Evolutionary conservation across 2,888 invertebrate species (phyloP), one percentile per base, ranked within the genome.

Genomic region (Colletes collaris): DNA sequence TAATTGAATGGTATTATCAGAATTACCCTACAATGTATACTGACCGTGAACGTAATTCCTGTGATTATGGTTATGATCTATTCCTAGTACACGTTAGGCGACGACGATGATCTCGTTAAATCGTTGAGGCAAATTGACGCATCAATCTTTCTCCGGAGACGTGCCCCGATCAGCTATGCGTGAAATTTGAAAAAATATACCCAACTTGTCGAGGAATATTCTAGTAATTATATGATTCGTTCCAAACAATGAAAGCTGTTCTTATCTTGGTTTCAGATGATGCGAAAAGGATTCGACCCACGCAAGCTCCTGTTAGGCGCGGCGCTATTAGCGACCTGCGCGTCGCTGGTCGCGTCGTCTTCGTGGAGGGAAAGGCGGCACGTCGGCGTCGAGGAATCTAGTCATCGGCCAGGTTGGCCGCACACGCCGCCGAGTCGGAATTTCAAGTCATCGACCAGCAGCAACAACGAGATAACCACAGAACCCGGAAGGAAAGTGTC

Each of bases 401-500:
- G 87, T 86, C 87, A 88, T 68, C 77, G 69, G 4, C 78, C 67
- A 50, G 67, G 59, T 27, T 79, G 62, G 35, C 70, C 53, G 49
- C 59, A 77, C 35, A 59, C 59, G 37, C 11, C 62, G n/a, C 50
- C 50, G 11, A 66, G 37, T 19, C 46, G 71, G 19, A 50, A 60
- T 35, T 73, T 68, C 62, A 85, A 85, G 67, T 79, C 81, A 40
- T 73, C 84, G 66, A 85, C 69, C 46, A 81, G 79, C 71, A 86
- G 79, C 16, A 83, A 76, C 69, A 89, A 87, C 76, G 88, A 88
- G 67, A 86, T 88, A 65, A 84, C 79, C 60, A 71, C 78, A 35
- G 86, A 84, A 72, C 68, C 80, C 63, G 85, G 79, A 71, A 87
- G 76, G 78, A 88, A 83, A 84, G 85, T 84, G 53, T 85, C 88